Evolutionary conservation across 1,140 invertebrate species (phyloP).

Genomic region (Dreissena polymorpha): DNA sequence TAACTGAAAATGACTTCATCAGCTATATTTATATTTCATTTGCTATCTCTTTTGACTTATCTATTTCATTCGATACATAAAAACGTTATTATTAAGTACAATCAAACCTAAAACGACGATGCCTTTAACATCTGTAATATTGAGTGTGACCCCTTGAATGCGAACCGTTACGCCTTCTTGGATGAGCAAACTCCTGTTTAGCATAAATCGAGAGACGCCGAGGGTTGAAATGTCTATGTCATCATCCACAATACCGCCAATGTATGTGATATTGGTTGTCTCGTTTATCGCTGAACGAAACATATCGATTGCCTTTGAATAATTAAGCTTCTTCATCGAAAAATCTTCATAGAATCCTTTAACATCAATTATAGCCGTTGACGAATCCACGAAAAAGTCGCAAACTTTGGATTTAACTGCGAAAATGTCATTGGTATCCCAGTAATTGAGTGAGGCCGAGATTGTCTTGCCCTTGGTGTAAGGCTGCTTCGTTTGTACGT

Average conservation of each 20-base stretch:
- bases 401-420: slow-evolving; percentile 6
- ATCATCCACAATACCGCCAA: background rate
- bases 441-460: background rate
- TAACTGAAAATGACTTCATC: background rate
- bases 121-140: background rate
- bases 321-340: background rate
- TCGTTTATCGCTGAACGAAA: background rate
- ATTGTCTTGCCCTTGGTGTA: background rate
- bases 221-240: background rate
- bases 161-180: background rate
- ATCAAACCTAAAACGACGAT: background rate
- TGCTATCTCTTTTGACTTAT: background rate
- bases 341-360: background rate
- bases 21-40: background rate
- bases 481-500: background rate
- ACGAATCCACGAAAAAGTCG: slow-evolving; percentile 21
- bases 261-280: background rate
- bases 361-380: background rate
- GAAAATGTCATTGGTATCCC: background rate
- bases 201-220: background rate
- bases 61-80: background rate
- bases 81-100: background rate
- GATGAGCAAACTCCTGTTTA: slow-evolving; percentile 19
- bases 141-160: background rate
- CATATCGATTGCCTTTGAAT: background rate